Evolutionary conservation across 1,140 invertebrate species (phyloP), one percentile per base, ranked within the genome.

Genomic region (Drosophila baimaii): DNA sequence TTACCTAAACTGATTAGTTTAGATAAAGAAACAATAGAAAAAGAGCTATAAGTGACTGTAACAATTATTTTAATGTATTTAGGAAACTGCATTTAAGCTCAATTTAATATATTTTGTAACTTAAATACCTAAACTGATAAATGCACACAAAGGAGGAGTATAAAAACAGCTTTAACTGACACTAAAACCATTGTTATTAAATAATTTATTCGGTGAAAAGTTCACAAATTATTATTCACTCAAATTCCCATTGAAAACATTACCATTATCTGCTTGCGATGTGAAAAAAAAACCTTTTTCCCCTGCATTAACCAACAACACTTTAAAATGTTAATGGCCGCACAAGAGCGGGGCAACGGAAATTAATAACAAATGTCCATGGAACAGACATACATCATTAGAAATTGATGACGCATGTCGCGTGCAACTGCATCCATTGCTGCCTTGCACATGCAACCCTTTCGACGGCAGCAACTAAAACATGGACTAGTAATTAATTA

Each of bases 391-490:
- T 78, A 85, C 74, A 89, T 89, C 84, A 90, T 89, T 89, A 89
- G 84, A 89, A 89, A 89, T 89, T 90, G 84, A 89, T 90, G 84
- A 89, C 85, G 84, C 84, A 90, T 90, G 85, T 89, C 84, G 80
- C 84, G 80, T 89, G 84, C 84, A 89, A 84, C 80, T 69, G 79
- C 77, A 79, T 71, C 70, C 59, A 63, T 54, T 39, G 59, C 31
- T n/a, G 59, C 41, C 54, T 33, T n/a, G 46, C 46, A 49, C 65
- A 69, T 69, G 65, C 65, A 69, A 69, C 61, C 65, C 61, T 69
- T 69, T 68, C 9, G 58, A 17, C 49, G 54, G 17, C 68, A 35
- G 39, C 49, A 33, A 25, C 74, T 72, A 69, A 79, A 71, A 88
- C 82, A 86, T 59, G 66, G 63, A 68, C 47, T 69, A 43, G 82